Percentiles rank a stretch among this genome's conserved stretches.
Conservation (phyloP, 1,140 invertebrate species). For the Sipha flava region DNA sequence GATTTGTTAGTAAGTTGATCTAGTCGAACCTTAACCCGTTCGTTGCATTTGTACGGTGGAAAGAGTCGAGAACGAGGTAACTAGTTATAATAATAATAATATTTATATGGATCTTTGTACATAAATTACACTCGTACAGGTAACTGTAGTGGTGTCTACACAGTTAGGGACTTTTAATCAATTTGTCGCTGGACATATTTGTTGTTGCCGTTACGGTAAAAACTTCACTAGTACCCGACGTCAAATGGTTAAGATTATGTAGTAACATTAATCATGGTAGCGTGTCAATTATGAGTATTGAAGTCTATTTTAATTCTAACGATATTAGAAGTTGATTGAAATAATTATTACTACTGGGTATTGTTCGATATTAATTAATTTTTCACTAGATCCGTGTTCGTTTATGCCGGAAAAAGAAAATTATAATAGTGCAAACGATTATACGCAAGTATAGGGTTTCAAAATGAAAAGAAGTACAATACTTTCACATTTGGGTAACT, state of each 20-base stretch:
- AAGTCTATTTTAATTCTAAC: neutral
- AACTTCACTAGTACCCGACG: neutral
- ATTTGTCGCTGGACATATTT: neutral
- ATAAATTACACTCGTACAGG: no score
- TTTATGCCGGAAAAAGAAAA: neutral
- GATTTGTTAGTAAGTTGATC: no score
- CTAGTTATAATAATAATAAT: no score
- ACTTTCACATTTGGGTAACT: slow-evolving; percentile 10
- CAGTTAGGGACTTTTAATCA: neutral
- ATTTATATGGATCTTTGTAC: no score
- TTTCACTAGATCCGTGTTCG: neutral
- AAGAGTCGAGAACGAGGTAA: neutral
- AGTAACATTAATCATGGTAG: neutral
- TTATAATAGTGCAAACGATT: neutral
- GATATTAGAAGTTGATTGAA: neutral
- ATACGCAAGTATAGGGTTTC: neutral
- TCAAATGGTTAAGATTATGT: neutral
- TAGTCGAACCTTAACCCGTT: neutral
- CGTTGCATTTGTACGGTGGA: neutral
- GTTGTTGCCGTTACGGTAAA: neutral
- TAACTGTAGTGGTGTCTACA: neutral
- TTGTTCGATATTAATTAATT: neutral
- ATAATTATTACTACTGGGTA: neutral
- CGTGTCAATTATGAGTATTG: neutral
- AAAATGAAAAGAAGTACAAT: neutral